A percentile compares a stretch with the other conserved stretches of the same genome.
Conservation (phyloP, 2,888 invertebrate species). For the Panopea generosa region DNA sequence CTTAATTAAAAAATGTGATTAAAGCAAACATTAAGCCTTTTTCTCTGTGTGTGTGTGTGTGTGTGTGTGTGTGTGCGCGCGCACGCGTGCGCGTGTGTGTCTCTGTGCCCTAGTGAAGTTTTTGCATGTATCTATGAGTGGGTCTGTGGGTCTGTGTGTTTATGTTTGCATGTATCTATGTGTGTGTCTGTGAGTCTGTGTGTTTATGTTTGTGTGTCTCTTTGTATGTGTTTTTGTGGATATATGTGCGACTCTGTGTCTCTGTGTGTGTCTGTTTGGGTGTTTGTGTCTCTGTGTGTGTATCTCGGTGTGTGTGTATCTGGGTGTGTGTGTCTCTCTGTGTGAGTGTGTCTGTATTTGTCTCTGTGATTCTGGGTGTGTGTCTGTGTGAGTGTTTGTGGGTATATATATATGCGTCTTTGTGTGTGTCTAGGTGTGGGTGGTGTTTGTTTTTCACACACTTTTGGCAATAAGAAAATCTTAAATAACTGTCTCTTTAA, state of each 20-base stretch:
- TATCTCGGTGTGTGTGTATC: not conserved
- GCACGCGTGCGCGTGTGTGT: conserved; percentile 13
- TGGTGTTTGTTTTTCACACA: no score
- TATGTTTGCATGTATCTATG: not conserved
- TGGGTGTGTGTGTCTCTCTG: not conserved
- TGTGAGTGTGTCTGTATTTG: not conserved
- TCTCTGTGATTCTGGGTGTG: not conserved
- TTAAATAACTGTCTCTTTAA: no score
- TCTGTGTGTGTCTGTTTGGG: not conserved
- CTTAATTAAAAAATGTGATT: no score
- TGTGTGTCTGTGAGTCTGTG: not conserved
- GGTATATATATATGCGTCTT: no score
- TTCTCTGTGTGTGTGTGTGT: not conserved
- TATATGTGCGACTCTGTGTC: not conserved
- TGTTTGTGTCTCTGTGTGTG: not conserved
- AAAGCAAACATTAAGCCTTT: no score
- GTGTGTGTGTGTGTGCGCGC: no score
- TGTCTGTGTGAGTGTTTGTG: conserved; percentile 1
- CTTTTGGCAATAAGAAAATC: no score
- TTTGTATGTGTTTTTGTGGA: not conserved
- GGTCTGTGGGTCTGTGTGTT: conserved; percentile 9
- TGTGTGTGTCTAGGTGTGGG: not conserved
- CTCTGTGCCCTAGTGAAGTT: conserved; percentile 20
- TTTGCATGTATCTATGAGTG: conserved; percentile 17
- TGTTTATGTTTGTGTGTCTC: not conserved